Conservation (phyloP, 2,797 vertebrate genomes). For the Falco peregrinus region DNA sequence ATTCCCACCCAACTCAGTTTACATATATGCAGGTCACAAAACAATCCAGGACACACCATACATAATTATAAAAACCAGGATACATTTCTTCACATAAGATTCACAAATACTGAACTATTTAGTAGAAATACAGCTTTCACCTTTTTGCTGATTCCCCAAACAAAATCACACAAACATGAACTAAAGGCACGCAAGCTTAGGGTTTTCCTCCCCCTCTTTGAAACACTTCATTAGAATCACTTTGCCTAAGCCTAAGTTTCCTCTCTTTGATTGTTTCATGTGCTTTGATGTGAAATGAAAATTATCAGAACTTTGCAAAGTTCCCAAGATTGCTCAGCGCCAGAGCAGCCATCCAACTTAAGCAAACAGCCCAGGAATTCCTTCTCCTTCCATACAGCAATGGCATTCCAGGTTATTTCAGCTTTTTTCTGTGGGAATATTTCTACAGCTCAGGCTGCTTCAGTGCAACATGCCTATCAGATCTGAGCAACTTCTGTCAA, state of each 20-base stretch:
- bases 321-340: not conserved
- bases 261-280: conserved; percentile 49
- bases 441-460: not conserved
- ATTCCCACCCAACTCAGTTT: not conserved
- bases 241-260: conserved; percentile 39
- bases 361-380: not conserved
- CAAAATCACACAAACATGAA: not conserved
- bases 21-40: not conserved
- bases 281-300: conserved; percentile 63
- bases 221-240: conserved; percentile 48
- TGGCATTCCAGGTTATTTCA: not conserved
- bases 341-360: not conserved
- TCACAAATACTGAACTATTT: not conserved
- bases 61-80: not conserved
- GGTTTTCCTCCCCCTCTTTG: not conserved
- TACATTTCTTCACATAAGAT: not conserved
- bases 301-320: conserved; percentile 21
- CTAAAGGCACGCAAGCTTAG: not conserved
- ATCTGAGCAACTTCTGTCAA: not conserved
- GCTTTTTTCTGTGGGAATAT: not conserved
- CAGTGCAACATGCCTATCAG: not conserved
- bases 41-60: not conserved
- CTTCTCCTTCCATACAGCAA: not conserved
- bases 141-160: not conserved
- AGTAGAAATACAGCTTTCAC: not conserved